phyloP scores from a whole-genome alignment of 2,113 vertebrate genomes.

The Urocynchramus pylzowi region DNA sequence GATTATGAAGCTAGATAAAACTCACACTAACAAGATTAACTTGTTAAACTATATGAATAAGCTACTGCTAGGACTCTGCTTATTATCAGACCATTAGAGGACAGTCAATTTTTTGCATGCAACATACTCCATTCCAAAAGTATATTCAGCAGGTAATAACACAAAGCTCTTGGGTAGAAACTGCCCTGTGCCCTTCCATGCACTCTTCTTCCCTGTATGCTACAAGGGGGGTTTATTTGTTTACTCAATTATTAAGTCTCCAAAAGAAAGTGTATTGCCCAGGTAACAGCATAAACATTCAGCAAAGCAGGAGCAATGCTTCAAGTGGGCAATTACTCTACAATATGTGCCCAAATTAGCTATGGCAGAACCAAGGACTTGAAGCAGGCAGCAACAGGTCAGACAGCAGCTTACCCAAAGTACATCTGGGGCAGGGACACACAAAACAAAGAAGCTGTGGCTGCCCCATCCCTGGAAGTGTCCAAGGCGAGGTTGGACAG shows the following conservation, averaged over 20 bases:
- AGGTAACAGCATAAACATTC: neutral
- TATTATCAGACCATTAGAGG: neutral
- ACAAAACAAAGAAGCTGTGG: neutral
- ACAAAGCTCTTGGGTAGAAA: neutral
- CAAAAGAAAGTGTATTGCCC: neutral
- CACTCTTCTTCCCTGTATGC: neutral
- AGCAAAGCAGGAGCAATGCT: neutral
- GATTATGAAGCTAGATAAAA: neutral
- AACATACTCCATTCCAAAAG: neutral
- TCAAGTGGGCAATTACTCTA: neutral
- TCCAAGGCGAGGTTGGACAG: neutral
- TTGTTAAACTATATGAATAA: neutral
- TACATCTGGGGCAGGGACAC: neutral
- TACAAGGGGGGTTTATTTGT: neutral
- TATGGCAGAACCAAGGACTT: neutral
- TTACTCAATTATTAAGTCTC: neutral
- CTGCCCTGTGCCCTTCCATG: neutral
- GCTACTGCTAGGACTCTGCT: neutral
- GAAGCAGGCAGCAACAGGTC: neutral
- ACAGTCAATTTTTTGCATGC: neutral
- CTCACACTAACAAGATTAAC: neutral
- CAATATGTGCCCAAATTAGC: fast-evolving
- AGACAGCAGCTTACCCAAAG: neutral
- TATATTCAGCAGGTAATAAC: neutral
- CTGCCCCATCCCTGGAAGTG: neutral